phyloP scores from a whole-genome alignment of 2,888 invertebrate species.

The Drosophila peninsularis region DNA sequence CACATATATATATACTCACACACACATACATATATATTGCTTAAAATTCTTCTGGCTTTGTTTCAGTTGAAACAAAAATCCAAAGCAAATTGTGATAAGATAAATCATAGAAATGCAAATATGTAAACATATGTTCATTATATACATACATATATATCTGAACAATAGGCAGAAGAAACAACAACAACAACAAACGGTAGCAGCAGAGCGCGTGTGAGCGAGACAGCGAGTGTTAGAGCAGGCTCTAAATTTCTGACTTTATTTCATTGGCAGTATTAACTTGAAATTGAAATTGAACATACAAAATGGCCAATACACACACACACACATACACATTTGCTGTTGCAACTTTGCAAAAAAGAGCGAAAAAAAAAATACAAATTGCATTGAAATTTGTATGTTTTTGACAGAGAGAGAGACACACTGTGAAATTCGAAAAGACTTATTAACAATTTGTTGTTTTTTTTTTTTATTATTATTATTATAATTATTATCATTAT shows the following conservation, averaged over 20 bases:
- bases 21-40: slow-evolving; percentile 16
- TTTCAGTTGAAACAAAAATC: slow-evolving; percentile 15
- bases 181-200: neutral
- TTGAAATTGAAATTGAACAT: neutral
- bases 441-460: slow-evolving; percentile 81
- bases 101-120: slow-evolving; percentile 37
- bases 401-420: slow-evolving; percentile 70
- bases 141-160: neutral
- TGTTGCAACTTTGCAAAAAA: slow-evolving; percentile 62
- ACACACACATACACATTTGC: slow-evolving; percentile 35
- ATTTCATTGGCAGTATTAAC: slow-evolving; percentile 37
- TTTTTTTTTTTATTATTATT: slow-evolving; percentile 54
- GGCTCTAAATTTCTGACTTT: slow-evolving; percentile 34
- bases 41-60: slow-evolving; percentile 32
- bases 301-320: slow-evolving; percentile 13
- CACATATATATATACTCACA: slow-evolving; percentile 19
- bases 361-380: slow-evolving; percentile 36
- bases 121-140: slow-evolving; percentile 10
- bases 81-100: slow-evolving; percentile 62
- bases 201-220: neutral
- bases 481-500: slow-evolving; percentile 42
- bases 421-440: slow-evolving; percentile 83
- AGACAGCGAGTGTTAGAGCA: slow-evolving; percentile 20
- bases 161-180: slow-evolving; percentile 5
- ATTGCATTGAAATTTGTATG: slow-evolving; percentile 54